Percentiles rank a stretch among this genome's conserved stretches.
These are phyloP conservation scores for Choloepus hoffmanni DNA, from an alignment of 2,113 vertebrate species.

Conservation along the genomic window DNA sequence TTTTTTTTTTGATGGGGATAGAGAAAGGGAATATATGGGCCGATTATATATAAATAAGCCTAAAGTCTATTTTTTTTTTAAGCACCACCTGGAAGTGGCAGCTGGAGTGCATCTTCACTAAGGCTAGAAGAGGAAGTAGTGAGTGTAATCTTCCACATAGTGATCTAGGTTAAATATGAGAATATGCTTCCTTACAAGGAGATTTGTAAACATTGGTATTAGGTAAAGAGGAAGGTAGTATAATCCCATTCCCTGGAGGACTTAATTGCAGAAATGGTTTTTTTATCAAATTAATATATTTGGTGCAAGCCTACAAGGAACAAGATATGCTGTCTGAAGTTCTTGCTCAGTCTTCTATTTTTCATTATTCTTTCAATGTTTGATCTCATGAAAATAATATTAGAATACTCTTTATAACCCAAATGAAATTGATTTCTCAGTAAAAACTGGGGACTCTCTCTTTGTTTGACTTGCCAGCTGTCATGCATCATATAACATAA, in stretches of 20 bases:
- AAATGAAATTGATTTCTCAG: constrained; percentile 2
- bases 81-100: constrained; percentile 65
- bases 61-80: constrained; percentile 15
- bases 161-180: constrained; percentile 71
- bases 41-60: constrained; percentile 63
- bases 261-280: constrained; percentile 31
- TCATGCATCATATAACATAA: neutral
- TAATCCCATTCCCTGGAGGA: constrained; percentile 21
- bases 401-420: constrained; percentile 48
- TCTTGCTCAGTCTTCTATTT: constrained; percentile 25
- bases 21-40: neutral
- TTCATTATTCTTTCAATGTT: constrained; percentile 30
- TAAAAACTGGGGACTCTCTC: constrained; percentile 3
- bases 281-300: constrained; percentile 63
- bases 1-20: neutral
- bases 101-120: constrained; percentile 52
- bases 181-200: constrained; percentile 63
- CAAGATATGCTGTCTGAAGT: neutral
- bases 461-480: constrained; percentile 32
- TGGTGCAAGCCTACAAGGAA: neutral
- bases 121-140: constrained; percentile 56
- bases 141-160: constrained; percentile 54
- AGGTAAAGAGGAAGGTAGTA: neutral
- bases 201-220: constrained; percentile 60
- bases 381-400: constrained; percentile 58